These are phyloP conservation scores for Ceuthmochares aereus DNA, from an alignment of 2,113 vertebrate species.

Conservation along the genomic window DNA sequence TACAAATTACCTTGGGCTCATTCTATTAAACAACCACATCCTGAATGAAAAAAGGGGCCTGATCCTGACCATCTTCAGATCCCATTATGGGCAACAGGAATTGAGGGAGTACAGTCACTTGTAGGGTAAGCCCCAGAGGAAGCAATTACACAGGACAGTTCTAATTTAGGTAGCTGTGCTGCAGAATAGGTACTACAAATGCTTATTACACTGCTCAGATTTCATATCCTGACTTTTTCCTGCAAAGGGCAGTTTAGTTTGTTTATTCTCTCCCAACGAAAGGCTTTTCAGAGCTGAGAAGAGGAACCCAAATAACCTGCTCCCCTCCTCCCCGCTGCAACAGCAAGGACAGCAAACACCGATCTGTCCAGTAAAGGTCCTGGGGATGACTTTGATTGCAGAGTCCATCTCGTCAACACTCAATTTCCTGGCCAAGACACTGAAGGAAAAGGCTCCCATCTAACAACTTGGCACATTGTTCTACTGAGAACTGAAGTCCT, in stretches of 20 bases:
- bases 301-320: background rate
- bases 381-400: background rate
- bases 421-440: background rate
- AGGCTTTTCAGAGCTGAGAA: background rate
- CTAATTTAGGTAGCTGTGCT: background rate
- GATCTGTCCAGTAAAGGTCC: background rate
- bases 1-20: background rate
- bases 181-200: background rate
- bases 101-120: background rate
- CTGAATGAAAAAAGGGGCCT: background rate
- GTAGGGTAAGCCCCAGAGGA: background rate
- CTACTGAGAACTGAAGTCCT: background rate
- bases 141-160: slow-evolving; percentile 1
- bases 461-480: background rate
- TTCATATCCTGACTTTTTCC: slow-evolving; percentile 6
- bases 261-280: background rate
- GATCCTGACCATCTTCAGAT: background rate
- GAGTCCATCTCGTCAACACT: background rate
- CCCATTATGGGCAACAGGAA: background rate
- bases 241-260: background rate
- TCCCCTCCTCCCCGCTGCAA: background rate
- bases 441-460: background rate
- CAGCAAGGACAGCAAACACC: background rate
- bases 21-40: background rate
- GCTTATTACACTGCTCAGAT: background rate